Evolutionary conservation across 2,797 vertebrate genomes (phyloP).

Genomic region (Tangara arthus): DNA sequence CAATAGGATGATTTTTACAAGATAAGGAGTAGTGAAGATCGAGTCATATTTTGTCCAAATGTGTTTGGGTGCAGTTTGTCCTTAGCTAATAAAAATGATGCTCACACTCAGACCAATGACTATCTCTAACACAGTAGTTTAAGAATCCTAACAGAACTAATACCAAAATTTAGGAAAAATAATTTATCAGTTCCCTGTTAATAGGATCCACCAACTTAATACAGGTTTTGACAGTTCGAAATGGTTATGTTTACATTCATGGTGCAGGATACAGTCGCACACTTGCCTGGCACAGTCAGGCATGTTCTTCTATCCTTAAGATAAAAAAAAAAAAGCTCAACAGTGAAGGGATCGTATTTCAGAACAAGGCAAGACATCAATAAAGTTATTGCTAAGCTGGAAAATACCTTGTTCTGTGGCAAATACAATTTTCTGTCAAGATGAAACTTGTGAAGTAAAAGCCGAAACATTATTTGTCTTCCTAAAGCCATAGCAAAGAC

Average conservation of each 20-base stretch:
- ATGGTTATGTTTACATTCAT: background rate
- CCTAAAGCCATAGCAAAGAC: background rate
- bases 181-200: background rate
- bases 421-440: background rate
- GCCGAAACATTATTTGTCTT: fast-evolving
- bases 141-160: background rate
- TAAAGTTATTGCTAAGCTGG: background rate
- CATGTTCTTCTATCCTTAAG: background rate
- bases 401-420: background rate
- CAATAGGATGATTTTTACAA: background rate
- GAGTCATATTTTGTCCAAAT: background rate
- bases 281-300: background rate
- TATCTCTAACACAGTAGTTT: background rate
- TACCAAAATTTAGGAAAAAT: background rate
- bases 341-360: background rate
- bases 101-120: background rate
- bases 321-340: background rate
- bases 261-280: background rate
- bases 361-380: background rate
- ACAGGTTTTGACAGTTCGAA: background rate
- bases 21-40: background rate
- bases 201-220: background rate
- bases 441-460: background rate
- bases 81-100: background rate
- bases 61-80: background rate